These are phyloP conservation scores for Agrypnus murinus DNA, from an alignment of 2,888 invertebrate genomes.

Conservation along the genomic window DNA sequence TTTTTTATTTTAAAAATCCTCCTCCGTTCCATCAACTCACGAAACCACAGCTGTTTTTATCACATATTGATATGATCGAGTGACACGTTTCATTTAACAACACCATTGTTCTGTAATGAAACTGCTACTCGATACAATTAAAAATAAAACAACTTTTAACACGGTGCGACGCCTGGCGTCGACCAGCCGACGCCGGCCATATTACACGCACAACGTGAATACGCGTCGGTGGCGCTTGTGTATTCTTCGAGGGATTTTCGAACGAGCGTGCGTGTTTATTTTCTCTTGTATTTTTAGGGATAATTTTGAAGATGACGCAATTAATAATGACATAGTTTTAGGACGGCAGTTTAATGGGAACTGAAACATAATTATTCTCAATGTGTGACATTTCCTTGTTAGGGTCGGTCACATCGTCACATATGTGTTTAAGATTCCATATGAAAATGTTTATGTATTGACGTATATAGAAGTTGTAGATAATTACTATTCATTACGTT, in stretches of 20 bases:
- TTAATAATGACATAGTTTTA: too few species aligned
- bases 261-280: too few species aligned
- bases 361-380: too few species aligned
- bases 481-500: slow-evolving; percentile 29
- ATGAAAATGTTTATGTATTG: slow-evolving; percentile 16
- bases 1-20: slow-evolving; percentile 35
- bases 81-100: slow-evolving; percentile 34
- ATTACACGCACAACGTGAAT: slow-evolving; percentile 20
- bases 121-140: slow-evolving; percentile 62
- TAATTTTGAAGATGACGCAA: too few species aligned
- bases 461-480: slow-evolving; percentile 25
- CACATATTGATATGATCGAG: slow-evolving; percentile 36
- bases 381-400: slow-evolving; percentile 5
- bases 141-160: slow-evolving; percentile 43
- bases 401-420: slow-evolving; percentile 11
- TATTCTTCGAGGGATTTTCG: neutral
- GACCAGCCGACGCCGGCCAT: slow-evolving; percentile 60
- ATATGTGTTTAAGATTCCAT: slow-evolving; percentile 23
- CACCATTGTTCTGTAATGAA: slow-evolving; percentile 58
- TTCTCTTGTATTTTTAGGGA: too few species aligned
- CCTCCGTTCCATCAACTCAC: slow-evolving; percentile 27
- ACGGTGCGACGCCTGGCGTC: slow-evolving; percentile 58
- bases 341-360: too few species aligned
- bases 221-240: neutral
- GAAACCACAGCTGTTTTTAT: slow-evolving; percentile 32